A percentile compares a stretch with the other conserved stretches of the same genome.
Evolutionary conservation across 2,797 vertebrate species (phyloP).

Genomic region (Manis crassicaudata): DNA sequence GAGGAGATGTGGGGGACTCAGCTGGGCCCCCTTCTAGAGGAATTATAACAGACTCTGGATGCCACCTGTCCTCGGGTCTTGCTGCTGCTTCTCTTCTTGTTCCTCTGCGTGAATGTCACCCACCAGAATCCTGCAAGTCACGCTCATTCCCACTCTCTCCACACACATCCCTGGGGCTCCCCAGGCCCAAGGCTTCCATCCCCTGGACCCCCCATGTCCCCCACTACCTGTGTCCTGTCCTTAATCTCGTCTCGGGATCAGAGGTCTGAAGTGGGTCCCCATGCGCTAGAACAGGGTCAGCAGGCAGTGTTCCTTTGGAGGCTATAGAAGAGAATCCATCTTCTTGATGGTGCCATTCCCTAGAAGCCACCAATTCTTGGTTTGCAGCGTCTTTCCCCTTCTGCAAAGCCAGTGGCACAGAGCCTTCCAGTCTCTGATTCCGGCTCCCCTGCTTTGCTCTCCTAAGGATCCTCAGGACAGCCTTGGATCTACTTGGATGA

Average conservation of each 20-base stretch:
- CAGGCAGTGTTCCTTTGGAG: not conserved
- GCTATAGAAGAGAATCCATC: not conserved
- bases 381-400: too few species aligned
- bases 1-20: not conserved
- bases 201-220: not conserved
- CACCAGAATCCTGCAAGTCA: accelerated
- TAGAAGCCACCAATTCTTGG: not conserved
- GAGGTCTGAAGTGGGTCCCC: not conserved
- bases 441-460: too few species aligned
- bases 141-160: accelerated
- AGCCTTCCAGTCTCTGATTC: not conserved
- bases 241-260: too few species aligned
- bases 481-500: accelerated
- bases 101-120: accelerated
- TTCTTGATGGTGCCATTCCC: not conserved
- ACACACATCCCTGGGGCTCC: accelerated
- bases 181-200: accelerated
- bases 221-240: not conserved
- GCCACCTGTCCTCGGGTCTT: not conserved
- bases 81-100: not conserved
- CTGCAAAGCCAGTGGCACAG: not conserved
- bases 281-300: accelerated
- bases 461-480: not conserved
- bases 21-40: not conserved
- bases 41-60: not conserved